phyloP scores from a whole-genome alignment of 1,140 invertebrate genomes.

The Drosophila orena region DNA sequence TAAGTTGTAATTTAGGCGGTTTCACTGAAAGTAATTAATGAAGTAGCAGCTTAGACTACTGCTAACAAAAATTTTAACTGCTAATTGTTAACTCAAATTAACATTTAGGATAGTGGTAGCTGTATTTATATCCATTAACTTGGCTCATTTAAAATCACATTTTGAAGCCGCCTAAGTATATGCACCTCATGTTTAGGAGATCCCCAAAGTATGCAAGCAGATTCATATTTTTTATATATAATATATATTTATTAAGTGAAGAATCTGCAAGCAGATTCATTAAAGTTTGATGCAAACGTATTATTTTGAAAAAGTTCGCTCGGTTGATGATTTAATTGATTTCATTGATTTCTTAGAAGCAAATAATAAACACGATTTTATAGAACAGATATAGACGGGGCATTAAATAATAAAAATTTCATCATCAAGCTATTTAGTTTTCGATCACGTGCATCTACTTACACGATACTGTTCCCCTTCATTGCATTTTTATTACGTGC shows the following conservation, averaged over 20 bases:
- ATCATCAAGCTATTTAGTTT: slow-evolving; percentile 1
- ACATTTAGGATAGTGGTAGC: neutral
- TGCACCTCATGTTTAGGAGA: neutral
- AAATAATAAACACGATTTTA: neutral
- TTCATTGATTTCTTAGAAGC: slow-evolving; percentile 8
- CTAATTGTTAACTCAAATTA: neutral
- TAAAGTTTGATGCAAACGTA: neutral
- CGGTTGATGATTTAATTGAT: neutral
- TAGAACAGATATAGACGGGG: slow-evolving; percentile 1
- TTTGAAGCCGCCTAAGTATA: slow-evolving; percentile 13
- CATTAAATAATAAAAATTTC: neutral
- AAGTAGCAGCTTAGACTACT: neutral
- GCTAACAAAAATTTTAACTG: neutral
- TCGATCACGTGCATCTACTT: slow-evolving; percentile 1
- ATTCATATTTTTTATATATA: too few species aligned
- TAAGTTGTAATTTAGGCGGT: neutral
- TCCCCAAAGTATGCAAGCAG: slow-evolving; percentile 31
- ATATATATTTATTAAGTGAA: too few species aligned
- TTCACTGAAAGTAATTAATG: neutral
- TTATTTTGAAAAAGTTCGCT: neutral
- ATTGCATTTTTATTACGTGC: neutral
- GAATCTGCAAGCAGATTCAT: neutral
- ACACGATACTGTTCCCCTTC: neutral
- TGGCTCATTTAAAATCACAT: neutral
- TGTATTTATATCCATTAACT: too few species aligned